Base-by-base conservation (phyloP, 2,888 invertebrate species). In the Amiota communis region DNA sequence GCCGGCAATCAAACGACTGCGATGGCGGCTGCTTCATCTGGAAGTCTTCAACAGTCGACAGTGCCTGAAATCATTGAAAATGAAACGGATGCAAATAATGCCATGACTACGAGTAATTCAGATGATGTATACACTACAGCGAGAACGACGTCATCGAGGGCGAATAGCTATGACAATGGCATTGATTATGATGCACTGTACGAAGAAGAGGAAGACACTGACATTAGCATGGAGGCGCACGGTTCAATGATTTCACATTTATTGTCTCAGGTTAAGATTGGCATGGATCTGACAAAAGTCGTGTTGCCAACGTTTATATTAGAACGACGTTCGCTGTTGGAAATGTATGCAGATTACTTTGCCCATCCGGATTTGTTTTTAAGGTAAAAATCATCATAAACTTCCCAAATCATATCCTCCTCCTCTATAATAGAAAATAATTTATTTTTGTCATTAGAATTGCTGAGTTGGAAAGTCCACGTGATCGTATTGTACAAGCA, bases 281-380 rank as follows among this genome's bases (percentile, higher is more conserved):
- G 99, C 77, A 99, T 99, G 99, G 99, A 99, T 91, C 93, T 99
- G 87, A 99, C 99, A 12, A 99, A 99, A 92, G 93, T 92, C 72
- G 98, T 98, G 71, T 91, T 99, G 78, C 99, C 99, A 23, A 99
- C 99, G 46, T 99, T 99, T 88, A 99, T 99, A 82, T 91, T 99
- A 83, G 99, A 99, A 89, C 93, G 98, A 89, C 93, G 99, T 76
- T 99, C 99, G 0, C 92, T 99, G 56, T 92, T 99, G 65, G 99
- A 99, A 91, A 99, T 99, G 99, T 99, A 98, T 90, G 99, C 99
- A 68, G 99, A 99, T 91, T 99, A 99, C 89, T 98, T 99, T 91
- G 98, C 99, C 12, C 99, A 99, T 92, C 98, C 99, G 0, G 98
- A 99, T 90, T 93, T 98, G 85, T 99, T 99, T 91, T 92, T 95